Conservation (phyloP, 2,113 vertebrate species). For the Oplegnathus fasciatus region DNA sequence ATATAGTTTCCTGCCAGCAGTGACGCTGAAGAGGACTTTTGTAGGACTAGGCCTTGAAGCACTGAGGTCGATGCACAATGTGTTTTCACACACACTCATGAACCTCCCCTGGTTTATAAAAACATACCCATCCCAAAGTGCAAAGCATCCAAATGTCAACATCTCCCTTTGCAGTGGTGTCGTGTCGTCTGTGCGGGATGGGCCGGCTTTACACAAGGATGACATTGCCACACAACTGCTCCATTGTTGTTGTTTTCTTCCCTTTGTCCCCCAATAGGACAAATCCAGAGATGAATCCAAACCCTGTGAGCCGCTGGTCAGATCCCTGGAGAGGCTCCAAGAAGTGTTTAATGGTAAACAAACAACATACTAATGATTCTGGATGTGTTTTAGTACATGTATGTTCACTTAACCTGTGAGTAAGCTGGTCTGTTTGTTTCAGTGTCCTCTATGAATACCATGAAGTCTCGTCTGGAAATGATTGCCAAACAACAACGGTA, state of each 20-base stretch:
- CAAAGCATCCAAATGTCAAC: constrained; percentile 27
- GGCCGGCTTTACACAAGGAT: constrained; percentile 43
- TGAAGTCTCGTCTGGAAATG: constrained; percentile 83
- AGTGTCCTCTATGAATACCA: constrained; percentile 84
- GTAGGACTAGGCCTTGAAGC: background rate
- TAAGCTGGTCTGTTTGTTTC: constrained; percentile 28
- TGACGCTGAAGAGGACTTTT: constrained; percentile 13
- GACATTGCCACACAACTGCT: constrained; percentile 44
- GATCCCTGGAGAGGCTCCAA: constrained; percentile 86
- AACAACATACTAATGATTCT: background rate
- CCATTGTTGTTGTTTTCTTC: constrained; percentile 42
- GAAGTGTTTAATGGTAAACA: constrained; percentile 85
- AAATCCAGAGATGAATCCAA: constrained; percentile 71
- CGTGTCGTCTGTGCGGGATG: constrained; percentile 32
- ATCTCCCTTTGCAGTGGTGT: background rate
- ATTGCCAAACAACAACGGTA: constrained; percentile 88
- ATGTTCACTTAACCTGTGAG: background rate
- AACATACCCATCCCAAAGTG: constrained; percentile 7
- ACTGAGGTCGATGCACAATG: background rate
- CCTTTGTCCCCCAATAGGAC: constrained; percentile 72
- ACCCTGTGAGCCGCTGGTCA: constrained; percentile 70
- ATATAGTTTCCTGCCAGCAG: constrained; percentile 29
- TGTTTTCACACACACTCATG: background rate
- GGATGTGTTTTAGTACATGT: background rate
- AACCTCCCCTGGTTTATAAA: background rate